Conservation (phyloP, 1,140 invertebrate species). For the Saccostrea cuccullata region DNA sequence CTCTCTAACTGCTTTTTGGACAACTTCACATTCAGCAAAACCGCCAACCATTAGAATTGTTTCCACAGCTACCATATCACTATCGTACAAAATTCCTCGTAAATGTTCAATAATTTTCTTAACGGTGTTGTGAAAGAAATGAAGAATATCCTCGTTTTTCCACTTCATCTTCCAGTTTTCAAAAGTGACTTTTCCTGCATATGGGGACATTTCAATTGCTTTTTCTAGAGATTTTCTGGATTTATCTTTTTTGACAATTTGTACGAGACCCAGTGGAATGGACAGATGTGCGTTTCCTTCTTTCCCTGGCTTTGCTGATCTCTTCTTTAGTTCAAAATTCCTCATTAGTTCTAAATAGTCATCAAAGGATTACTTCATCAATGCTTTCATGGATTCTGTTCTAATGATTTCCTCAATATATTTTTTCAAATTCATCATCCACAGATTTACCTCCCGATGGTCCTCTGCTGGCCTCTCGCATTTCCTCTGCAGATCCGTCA, state of each 20-base stretch:
- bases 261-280: slow-evolving; percentile 29
- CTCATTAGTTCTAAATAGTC: slow-evolving; percentile 52
- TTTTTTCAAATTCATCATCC: slow-evolving; percentile 51
- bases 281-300: slow-evolving; percentile 44
- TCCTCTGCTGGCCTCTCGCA: slow-evolving; percentile 53
- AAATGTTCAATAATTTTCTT: slow-evolving; percentile 45
- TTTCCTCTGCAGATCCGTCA: slow-evolving; percentile 48
- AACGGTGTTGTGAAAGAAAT: slow-evolving; percentile 40
- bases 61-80: slow-evolving; percentile 25
- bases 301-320: slow-evolving; percentile 34
- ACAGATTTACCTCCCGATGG: slow-evolving; percentile 57
- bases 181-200: slow-evolving; percentile 40
- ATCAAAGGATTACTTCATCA: slow-evolving; percentile 41
- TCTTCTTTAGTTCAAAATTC: slow-evolving; percentile 50
- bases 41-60: slow-evolving; percentile 57
- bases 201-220: slow-evolving; percentile 33
- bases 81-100: slow-evolving; percentile 36
- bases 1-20: slow-evolving; percentile 47
- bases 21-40: slow-evolving; percentile 51
- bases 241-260: slow-evolving; percentile 22
- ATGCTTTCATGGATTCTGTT: slow-evolving; percentile 20
- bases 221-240: not conserved
- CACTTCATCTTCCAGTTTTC: slow-evolving; percentile 40
- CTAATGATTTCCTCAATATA: slow-evolving; percentile 49
- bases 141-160: slow-evolving; percentile 32